phyloP scores from a whole-genome alignment of 2,888 invertebrate species.

The Augiades crinisus region DNA sequence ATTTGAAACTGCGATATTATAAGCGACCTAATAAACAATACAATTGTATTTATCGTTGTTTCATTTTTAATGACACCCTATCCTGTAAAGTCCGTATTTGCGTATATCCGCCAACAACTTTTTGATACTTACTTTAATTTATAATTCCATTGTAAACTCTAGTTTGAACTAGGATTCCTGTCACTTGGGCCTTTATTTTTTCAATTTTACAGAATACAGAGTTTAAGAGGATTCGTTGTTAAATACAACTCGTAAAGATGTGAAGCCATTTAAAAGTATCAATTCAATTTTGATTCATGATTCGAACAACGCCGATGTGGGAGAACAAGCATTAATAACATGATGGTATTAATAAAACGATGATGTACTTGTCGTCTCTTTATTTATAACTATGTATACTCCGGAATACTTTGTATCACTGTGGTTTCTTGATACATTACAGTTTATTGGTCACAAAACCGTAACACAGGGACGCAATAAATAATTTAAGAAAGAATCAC shows the following conservation, averaged over 20 bases:
- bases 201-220: too few relatives aligned
- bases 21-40: constrained; percentile 36
- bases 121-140: too few relatives aligned
- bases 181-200: too few relatives aligned
- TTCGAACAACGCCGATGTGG: too few relatives aligned
- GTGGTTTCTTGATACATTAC: constrained; percentile 17
- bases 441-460: constrained; percentile 25
- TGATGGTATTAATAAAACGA: constrained; percentile 7
- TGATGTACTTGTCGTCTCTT: constrained; percentile 12
- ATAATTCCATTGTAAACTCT: too few relatives aligned
- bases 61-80: constrained; percentile 34
- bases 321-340: background rate
- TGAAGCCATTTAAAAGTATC: too few relatives aligned
- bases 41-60: constrained; percentile 34
- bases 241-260: too few relatives aligned
- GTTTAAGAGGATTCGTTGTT: too few relatives aligned
- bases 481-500: constrained; percentile 42
- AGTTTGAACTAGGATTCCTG: too few relatives aligned
- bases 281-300: too few relatives aligned
- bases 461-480: constrained; percentile 36
- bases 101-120: too few relatives aligned
- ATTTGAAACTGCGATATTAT: constrained; percentile 39
- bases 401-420: constrained; percentile 22
- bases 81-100: too few relatives aligned
- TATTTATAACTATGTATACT: constrained; percentile 23